phyloP scores from a whole-genome alignment of 1,140 invertebrate species.

The Plodia interpunctella region DNA sequence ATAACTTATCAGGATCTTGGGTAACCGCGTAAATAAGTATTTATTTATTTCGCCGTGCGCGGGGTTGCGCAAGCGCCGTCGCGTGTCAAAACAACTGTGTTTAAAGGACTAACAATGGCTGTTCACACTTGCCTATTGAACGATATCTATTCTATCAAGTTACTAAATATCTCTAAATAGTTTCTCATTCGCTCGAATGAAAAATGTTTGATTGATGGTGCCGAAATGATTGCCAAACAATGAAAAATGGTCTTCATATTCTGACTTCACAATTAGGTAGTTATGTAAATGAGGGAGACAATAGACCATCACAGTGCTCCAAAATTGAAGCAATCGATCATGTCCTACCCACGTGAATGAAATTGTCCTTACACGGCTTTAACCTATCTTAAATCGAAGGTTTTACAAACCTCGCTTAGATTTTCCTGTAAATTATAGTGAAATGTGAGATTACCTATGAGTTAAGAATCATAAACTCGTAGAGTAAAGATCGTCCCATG shows the following conservation, averaged over 20 bases:
- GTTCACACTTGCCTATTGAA: conserved; percentile 63
- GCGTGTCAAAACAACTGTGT: conserved; percentile 67
- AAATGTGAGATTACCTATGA: too few species aligned
- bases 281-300: background rate
- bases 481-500: too few species aligned
- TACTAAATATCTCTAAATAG: conserved; percentile 15
- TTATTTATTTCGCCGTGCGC: conserved; percentile 60
- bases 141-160: conserved; percentile 44
- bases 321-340: background rate
- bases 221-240: conserved; percentile 10
- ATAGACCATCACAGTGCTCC: background rate
- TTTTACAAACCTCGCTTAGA: background rate
- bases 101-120: conserved; percentile 53
- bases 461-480: too few species aligned
- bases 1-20: conserved; percentile 51
- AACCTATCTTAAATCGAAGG: background rate
- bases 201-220: background rate
- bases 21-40: conserved; percentile 52
- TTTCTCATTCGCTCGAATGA: too few species aligned
- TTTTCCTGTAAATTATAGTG: too few species aligned
- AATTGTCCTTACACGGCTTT: background rate
- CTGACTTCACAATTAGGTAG: too few species aligned
- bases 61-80: conserved; percentile 55
- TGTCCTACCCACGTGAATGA: background rate
- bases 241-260: background rate